phyloP scores from a whole-genome alignment of 2,797 vertebrate genomes.

The Gorsachius magnificus region DNA sequence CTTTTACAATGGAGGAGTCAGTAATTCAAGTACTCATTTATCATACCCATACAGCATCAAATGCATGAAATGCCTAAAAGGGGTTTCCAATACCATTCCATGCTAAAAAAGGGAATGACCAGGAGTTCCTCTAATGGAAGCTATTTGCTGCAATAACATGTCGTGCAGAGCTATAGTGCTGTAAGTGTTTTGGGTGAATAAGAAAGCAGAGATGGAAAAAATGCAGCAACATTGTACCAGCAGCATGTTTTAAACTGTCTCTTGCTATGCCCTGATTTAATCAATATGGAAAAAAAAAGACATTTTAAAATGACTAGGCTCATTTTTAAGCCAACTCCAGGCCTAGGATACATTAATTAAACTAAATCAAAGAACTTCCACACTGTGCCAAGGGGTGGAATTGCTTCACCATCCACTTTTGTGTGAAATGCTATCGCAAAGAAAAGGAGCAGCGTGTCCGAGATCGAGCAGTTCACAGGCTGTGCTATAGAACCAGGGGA shows the following conservation, averaged over 20 bases:
- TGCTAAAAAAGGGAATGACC: conserved; percentile 66
- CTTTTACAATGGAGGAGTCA: conserved; percentile 58
- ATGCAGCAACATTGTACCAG: background rate
- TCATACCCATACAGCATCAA: conserved; percentile 37
- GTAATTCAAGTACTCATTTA: conserved; percentile 55
- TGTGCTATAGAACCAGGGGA: background rate
- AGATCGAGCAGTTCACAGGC: background rate
- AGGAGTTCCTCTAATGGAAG: conserved; percentile 71
- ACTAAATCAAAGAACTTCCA: background rate
- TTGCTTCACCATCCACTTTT: background rate
- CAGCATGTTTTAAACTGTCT: background rate
- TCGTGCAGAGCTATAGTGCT: conserved; percentile 44
- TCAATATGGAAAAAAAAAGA: background rate
- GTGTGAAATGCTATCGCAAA: background rate
- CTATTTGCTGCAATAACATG: conserved; percentile 73
- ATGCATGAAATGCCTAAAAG: conserved; percentile 75
- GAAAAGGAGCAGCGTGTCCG: fast-evolving
- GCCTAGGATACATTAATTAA: background rate
- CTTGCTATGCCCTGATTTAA: background rate
- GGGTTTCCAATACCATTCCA: conserved; percentile 62
- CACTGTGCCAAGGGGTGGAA: background rate
- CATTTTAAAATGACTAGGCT: background rate
- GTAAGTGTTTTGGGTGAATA: conserved; percentile 39
- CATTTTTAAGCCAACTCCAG: background rate
- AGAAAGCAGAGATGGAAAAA: conserved; percentile 37